Conservation (phyloP, 2,113 vertebrate species). For the Podilymbus podiceps region DNA sequence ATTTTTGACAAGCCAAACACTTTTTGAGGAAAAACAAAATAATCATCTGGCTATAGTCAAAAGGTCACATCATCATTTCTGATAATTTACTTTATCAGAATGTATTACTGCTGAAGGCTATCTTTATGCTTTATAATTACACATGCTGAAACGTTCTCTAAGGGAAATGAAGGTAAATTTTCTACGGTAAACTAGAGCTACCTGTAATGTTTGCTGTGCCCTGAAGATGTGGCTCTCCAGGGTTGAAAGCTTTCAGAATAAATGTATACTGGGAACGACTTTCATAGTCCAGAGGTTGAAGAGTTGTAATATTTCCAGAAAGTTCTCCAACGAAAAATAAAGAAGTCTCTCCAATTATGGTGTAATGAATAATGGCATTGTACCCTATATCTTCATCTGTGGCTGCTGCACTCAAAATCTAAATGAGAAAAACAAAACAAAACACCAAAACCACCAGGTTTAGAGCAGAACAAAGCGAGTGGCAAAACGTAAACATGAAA, state of each 20-base stretch:
- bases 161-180: background rate
- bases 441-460: background rate
- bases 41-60: background rate
- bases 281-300: slow-evolving; percentile 62
- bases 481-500: background rate
- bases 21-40: background rate
- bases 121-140: background rate
- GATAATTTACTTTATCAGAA: background rate
- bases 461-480: background rate
- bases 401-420: slow-evolving; percentile 59
- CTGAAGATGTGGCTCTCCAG: background rate
- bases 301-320: slow-evolving; percentile 49
- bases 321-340: slow-evolving; percentile 45
- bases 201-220: slow-evolving; percentile 60
- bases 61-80: background rate
- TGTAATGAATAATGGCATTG: slow-evolving; percentile 58
- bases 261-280: background rate
- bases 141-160: background rate
- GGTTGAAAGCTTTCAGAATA: slow-evolving; percentile 54
- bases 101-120: background rate
- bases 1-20: background rate
- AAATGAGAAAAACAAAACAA: background rate
- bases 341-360: background rate
- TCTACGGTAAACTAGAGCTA: background rate
- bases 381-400: slow-evolving; percentile 50